These are phyloP conservation scores for Lasiurus cinereus DNA, from an alignment of 2,113 vertebrate species.

Conservation along the genomic window DNA sequence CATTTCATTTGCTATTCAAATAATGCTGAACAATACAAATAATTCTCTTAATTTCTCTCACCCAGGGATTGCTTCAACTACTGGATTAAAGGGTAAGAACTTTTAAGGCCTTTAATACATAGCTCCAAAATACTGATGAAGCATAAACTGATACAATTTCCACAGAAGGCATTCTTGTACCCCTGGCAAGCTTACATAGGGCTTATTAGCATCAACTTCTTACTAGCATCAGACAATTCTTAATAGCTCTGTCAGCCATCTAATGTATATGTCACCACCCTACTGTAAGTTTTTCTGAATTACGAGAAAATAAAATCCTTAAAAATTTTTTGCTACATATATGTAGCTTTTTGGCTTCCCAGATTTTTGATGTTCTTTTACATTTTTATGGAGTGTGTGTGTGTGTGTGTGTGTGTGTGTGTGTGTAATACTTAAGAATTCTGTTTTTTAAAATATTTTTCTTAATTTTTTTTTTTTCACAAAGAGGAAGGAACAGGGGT, in stretches of 20 bases:
- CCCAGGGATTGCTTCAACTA: background rate
- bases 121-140: slow-evolving; percentile 5
- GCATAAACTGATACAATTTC: background rate
- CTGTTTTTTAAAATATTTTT: too few species aligned
- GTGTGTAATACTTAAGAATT: background rate
- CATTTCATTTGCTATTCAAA: slow-evolving; percentile 4
- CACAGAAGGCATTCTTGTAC: background rate
- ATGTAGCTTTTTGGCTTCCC: background rate
- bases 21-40: background rate
- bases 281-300: background rate
- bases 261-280: background rate
- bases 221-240: background rate
- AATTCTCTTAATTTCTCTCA: background rate
- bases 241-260: background rate
- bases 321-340: background rate
- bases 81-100: background rate
- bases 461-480: too few species aligned
- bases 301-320: background rate
- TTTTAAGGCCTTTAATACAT: background rate
- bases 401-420: background rate
- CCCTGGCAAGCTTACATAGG: background rate
- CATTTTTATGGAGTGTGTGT: background rate
- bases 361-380: background rate
- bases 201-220: background rate
- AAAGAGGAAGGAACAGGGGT: too few species aligned